These are phyloP conservation scores for Drosophila gunungcola DNA, from an alignment of 1,140 invertebrate species.

Conservation along the genomic window DNA sequence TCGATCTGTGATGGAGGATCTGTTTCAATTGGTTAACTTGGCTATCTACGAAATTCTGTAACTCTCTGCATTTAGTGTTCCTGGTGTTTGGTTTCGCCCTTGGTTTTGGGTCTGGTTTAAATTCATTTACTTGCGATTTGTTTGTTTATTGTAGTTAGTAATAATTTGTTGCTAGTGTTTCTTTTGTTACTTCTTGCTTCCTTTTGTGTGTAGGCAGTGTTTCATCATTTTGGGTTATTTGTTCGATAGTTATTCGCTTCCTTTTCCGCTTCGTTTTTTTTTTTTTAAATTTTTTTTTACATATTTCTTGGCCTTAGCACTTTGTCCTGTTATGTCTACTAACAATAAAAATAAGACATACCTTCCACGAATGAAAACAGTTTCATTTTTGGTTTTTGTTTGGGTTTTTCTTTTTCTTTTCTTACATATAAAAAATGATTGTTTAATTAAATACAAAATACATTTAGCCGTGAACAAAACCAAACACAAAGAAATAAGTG, in stretches of 20 bases:
- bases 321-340: slow-evolving; percentile 20
- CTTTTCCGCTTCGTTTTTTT: slow-evolving; percentile 6
- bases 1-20: slow-evolving; percentile 13
- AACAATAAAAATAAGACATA: slow-evolving; percentile 59
- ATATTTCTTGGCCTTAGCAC: slow-evolving; percentile 62
- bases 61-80: slow-evolving; percentile 17
- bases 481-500: slow-evolving; percentile 47
- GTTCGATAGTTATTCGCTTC: slow-evolving; percentile 47
- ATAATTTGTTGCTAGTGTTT: slow-evolving; percentile 76
- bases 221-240: slow-evolving; percentile 55
- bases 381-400: slow-evolving; percentile 43
- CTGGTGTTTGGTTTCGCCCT: slow-evolving; percentile 37
- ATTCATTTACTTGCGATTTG: slow-evolving; percentile 74
- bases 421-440: slow-evolving; percentile 35
- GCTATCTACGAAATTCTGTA: slow-evolving; percentile 70
- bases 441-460: slow-evolving; percentile 61
- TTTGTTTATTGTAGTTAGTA: slow-evolving; percentile 72
- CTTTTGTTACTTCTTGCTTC: slow-evolving; percentile 40
- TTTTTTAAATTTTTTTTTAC: slow-evolving; percentile 16
- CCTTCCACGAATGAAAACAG: slow-evolving; percentile 60
- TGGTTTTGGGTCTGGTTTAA: slow-evolving; percentile 49
- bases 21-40: slow-evolving; percentile 75
- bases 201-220: slow-evolving; percentile 74
- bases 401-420: slow-evolving; percentile 33
- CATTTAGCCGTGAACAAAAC: slow-evolving; percentile 39